Evolutionary conservation across 2,797 vertebrate species (phyloP), one percentile per base, ranked within the genome.

Genomic region (Philypnodon macrostomus): DNA sequence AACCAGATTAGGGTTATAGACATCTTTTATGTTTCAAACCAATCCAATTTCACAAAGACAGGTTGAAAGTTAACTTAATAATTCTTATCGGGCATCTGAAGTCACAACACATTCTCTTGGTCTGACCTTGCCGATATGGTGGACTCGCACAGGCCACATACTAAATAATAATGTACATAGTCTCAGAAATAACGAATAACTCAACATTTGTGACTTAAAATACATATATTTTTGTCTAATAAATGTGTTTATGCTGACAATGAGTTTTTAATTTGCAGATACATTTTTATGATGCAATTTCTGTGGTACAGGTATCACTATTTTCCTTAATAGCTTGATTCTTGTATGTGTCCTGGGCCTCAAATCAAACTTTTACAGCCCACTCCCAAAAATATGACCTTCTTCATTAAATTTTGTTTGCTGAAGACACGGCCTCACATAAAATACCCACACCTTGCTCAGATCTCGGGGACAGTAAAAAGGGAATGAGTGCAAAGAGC

Each of bases 391-490:
- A 26, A 54, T 16, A 63, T 34, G 57, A 66, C 53, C 38, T 44
- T 64, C 23, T 57, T 63, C 58, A 63, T 76, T 76, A 60, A 63
- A 54, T 60, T 37, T 39, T 57, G 27, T 8, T 19, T n/a, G 40
- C 18, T 31, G 26, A 30, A 54, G 36, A 56, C 36, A 67, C 36
- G 56, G 42, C 47, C 40, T 39, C 19, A 52, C 40, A 63, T 56
- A 75, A 50, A n/a, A 73, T 56, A 61, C 66, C 59, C 68, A 52
- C 37, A 35, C 57, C 63, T 68, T 71, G 68, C 57, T 77, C 26
- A 30, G 27, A 71, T 77, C 78, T 71, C 59, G 58, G 27, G 48
- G 54, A 62, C 70, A 45, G 47, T 75, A 74, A 75, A 73, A 80
- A 66, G 46, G 10, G 74, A 73, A 64, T 46, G 70, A 75, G 60